phyloP scores from a whole-genome alignment of 1,140 invertebrate genomes.

The Holotrichia oblita region DNA sequence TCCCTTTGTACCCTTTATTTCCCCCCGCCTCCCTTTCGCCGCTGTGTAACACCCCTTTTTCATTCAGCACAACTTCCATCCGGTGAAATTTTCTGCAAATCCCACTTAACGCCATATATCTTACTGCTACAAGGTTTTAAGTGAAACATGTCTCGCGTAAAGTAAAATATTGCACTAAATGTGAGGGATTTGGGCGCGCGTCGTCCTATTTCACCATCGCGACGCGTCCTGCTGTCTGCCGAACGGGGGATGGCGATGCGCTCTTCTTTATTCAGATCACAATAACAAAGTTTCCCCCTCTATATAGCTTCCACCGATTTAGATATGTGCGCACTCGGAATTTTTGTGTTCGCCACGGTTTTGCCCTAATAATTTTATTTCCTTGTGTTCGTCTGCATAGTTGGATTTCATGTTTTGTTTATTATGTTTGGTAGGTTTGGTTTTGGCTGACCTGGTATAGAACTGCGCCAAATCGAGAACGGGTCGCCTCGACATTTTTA shows the following conservation, averaged over 20 bases:
- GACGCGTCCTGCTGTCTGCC: background rate
- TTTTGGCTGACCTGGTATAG: too few species aligned
- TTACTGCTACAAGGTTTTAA: constrained; percentile 28
- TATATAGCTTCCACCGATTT: background rate
- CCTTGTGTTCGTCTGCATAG: too few species aligned
- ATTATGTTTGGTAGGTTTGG: too few species aligned
- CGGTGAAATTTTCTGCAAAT: constrained; percentile 28
- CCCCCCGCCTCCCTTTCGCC: background rate
- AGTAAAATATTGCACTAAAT: constrained; percentile 26
- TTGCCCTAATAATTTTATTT: too few species aligned
- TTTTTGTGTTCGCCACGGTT: too few species aligned
- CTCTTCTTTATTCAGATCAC: background rate
- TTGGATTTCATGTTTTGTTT: too few species aligned
- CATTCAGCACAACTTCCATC: background rate
- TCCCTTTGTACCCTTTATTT: background rate
- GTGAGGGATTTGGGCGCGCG: background rate
- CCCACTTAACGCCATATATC: constrained; percentile 30
- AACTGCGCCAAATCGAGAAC: too few species aligned
- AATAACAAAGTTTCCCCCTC: background rate
- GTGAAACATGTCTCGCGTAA: constrained; percentile 23
- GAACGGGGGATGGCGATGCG: too few species aligned
- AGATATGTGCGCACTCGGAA: background rate
- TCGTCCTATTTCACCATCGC: background rate
- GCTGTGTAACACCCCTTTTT: background rate
- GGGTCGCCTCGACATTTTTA: too few species aligned